phyloP scores from a whole-genome alignment of 92 coral and sea anemone species.

The Metridium senile region DNA sequence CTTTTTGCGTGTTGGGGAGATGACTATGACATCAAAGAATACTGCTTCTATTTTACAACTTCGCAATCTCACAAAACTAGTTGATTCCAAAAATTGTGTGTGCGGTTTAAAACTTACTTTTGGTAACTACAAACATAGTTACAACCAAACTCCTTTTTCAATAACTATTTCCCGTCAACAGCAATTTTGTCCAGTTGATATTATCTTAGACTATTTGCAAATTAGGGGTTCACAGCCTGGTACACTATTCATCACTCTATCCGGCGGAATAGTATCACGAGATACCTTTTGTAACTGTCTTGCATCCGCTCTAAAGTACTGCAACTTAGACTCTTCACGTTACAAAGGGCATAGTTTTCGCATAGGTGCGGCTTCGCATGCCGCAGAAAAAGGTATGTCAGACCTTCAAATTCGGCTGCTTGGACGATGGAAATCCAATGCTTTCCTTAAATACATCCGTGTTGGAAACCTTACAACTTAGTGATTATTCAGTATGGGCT shows the following conservation, averaged over 20 bases:
- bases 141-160: too few species aligned
- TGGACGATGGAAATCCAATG: conserved; percentile 43
- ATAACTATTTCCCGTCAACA: too few species aligned
- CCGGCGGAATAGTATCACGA: conserved; percentile 17
- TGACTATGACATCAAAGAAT: too few species aligned
- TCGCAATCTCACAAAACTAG: too few species aligned
- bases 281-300: conserved; percentile 3
- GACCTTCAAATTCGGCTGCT: conserved; percentile 22
- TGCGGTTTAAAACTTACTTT: too few species aligned
- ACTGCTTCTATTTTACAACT: too few species aligned
- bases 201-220: conserved; percentile 5
- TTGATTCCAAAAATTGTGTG: too few species aligned
- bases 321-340: conserved; percentile 18
- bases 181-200: conserved; percentile 12
- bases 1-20: too few species aligned
- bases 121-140: too few species aligned
- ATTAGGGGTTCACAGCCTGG: conserved; percentile 13
- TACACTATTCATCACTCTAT: not conserved
- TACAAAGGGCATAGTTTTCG: conserved; percentile 44
- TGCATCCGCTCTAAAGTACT: not conserved
- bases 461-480: conserved; percentile 6
- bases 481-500: not conserved
- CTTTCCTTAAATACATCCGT: conserved; percentile 25
- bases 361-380: conserved; percentile 37
- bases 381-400: conserved; percentile 27